Base-by-base conservation (phyloP, 2,888 invertebrate genomes). In the Macaria liturata region DNA sequence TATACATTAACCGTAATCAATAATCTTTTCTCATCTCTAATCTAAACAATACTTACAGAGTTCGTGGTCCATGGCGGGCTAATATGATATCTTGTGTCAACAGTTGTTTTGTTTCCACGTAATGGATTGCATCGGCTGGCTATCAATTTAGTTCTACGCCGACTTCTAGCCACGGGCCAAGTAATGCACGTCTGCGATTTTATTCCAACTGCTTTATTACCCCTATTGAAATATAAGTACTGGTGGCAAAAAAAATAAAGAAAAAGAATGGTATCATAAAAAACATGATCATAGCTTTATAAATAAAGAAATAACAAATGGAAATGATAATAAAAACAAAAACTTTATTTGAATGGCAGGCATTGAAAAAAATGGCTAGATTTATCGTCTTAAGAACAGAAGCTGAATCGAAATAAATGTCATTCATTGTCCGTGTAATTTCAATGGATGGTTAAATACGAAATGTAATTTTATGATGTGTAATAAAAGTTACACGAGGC, bases 171-270 rank as follows among this genome's bases (percentile, higher is more conserved):
- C 55, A 56, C 46, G 40, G 52, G 51, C 53, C 55, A 45, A 50
- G 59, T 50, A 58, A 46, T 51, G 54, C 76, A 69, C 69, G 75
- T 77, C 75, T 76, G 75, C 77, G 79, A 82, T 86, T 84, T 85
- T 83, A 86, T 85, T 86, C 79, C 83, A 77, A 83, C 79, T 79
- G 80, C 76, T 84, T 86, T 84, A 86, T 84, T 81, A 75, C 76
- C 75, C 71, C 81, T 75, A 77, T 79, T 80, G 78, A 76, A 9
- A n/a, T 8, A 8, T 9, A 42, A 42, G 82, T 86, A 88, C 74
- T 62, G 87, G 73, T 62, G 87, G 73, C 69, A 62, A 81, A 37
- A 81, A 73, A 65, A 67, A 67, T 53, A 9, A 43, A 8, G 7
- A 32, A 37, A 44, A 44, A 31, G n/a, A 34, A 20, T 39, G 3